Evolutionary conservation across 2,888 invertebrate species (phyloP).

Genomic region (Saturnia pavonia): DNA sequence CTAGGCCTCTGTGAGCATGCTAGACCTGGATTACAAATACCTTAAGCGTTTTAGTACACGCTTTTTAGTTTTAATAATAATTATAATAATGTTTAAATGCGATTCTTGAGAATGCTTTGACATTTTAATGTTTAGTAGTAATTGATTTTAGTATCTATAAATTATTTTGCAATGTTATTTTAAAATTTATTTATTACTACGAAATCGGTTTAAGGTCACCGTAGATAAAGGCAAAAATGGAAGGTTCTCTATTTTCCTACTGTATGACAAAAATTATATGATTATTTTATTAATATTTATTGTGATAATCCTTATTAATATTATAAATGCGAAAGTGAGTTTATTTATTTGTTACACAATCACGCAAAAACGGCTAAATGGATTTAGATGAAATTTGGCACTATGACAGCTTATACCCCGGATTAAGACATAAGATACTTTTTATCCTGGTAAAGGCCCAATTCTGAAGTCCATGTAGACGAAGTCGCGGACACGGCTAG

Average conservation of each 20-base stretch:
- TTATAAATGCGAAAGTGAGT: no score
- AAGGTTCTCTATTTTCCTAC: neutral
- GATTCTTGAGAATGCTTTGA: constrained; percentile 17
- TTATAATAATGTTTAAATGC: constrained; percentile 16
- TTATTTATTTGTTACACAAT: no score
- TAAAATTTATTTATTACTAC: neutral
- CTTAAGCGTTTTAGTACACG: constrained; percentile 25
- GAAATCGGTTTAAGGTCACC: neutral
- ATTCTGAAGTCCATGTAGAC: no score
- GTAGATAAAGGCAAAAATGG: neutral
- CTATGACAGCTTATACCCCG: no score
- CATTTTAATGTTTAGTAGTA: constrained; percentile 19
- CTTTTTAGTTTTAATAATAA: constrained; percentile 25
- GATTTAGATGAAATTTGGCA: no score
- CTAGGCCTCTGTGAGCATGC: constrained; percentile 49
- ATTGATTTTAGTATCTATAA: constrained; percentile 12
- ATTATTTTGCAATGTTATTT: constrained; percentile 4
- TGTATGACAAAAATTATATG: no score
- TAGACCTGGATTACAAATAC: constrained; percentile 54
- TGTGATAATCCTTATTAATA: no score
- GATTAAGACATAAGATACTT: no score
- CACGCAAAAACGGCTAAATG: no score
- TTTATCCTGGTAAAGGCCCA: no score
- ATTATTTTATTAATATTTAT: no score
- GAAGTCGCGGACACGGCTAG: no score